Evolutionary conservation across 1,140 invertebrate species (phyloP).

Genomic region (Procambarus virginalis): DNA sequence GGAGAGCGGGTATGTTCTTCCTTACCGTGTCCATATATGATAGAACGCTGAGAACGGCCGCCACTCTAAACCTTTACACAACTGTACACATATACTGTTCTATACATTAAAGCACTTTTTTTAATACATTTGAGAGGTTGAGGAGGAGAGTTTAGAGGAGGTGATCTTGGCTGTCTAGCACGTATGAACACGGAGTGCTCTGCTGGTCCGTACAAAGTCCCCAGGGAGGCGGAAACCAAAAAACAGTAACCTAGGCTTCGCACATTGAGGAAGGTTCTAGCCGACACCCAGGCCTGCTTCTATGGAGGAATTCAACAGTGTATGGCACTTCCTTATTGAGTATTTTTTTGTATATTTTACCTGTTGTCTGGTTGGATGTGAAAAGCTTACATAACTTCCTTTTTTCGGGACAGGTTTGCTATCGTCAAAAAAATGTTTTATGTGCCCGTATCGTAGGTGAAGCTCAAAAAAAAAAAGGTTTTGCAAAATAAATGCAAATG

Average conservation of each 20-base stretch:
- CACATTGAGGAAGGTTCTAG: neutral
- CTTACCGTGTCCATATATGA: slow-evolving; percentile 27
- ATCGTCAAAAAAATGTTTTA: slow-evolving; percentile 44
- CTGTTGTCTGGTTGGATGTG: slow-evolving; percentile 65
- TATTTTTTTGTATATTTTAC: slow-evolving; percentile 67
- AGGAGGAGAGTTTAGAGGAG: slow-evolving; percentile 24
- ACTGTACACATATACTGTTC: too few species aligned
- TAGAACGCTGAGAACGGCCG: neutral
- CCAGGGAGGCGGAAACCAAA: slow-evolving; percentile 34
- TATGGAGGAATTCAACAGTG: slow-evolving; percentile 69
- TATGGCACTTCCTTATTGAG: slow-evolving; percentile 68
- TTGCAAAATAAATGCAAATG: slow-evolving; percentile 61
- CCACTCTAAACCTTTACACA: neutral
- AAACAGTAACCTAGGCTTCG: neutral
- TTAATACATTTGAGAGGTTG: neutral
- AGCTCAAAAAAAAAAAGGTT: slow-evolving; percentile 41
- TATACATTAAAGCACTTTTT: too few species aligned
- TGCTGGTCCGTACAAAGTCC: slow-evolving; percentile 45
- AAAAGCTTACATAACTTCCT: slow-evolving; percentile 28
- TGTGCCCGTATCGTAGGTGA: slow-evolving; percentile 47
- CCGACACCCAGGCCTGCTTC: slow-evolving; percentile 65
- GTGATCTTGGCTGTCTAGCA: slow-evolving; percentile 11
- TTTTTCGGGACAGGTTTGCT: slow-evolving; percentile 27
- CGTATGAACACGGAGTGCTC: slow-evolving; percentile 49
- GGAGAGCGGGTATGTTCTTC: neutral